Base-by-base conservation (phyloP, 2,888 invertebrate genomes). In the Drosophila tripunctata region DNA sequence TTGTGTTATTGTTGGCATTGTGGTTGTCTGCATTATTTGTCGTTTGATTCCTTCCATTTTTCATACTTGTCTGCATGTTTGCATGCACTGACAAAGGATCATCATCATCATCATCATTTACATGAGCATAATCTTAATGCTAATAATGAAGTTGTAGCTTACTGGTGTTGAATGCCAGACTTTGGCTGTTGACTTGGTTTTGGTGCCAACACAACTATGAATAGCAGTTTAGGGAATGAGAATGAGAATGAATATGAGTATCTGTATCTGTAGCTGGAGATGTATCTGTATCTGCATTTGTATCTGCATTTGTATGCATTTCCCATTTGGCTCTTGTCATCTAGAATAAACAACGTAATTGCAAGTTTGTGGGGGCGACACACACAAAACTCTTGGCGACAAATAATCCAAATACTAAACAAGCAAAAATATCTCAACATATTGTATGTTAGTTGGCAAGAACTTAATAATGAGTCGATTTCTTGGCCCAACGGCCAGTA, bases 331-430 rank as follows among this genome's bases (percentile, higher is more conserved):
- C 74, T 72, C 72, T 84, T 80, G 79, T 80, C 87, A 80, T 83
- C 65, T 65, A 80, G 78, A 87, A 84, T 84, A 87, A 84, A 88
- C 88, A 84, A 72, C 87, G 81, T 84, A 84, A 84, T 84, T 88
- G 84, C 84, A 67, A 84, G 82, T 68, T 84, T 88, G 88, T 76
- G 84, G 87, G 82, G 84, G 87, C 88, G 84, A 78, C 78, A 75
- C 76, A 74, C 27, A 27, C n/a, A n/a, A n/a, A 67, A 73, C 66
- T 54, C 66, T 58, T 76, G 82, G 88, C 88, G 88, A 82, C 82
- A 82, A 82, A 82, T 82, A 85, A 71, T 85, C 83, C 73, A 66
- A 74, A 80, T 54, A 65, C 27, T 27, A 27, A 17, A 35, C 17
- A 30, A 21, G 52, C n/a, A n/a, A n/a, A n/a, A n/a, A n/a, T 40